These are phyloP conservation scores for Patella pellucida DNA, from an alignment of 2,888 invertebrate species.

Conservation along the genomic window DNA sequence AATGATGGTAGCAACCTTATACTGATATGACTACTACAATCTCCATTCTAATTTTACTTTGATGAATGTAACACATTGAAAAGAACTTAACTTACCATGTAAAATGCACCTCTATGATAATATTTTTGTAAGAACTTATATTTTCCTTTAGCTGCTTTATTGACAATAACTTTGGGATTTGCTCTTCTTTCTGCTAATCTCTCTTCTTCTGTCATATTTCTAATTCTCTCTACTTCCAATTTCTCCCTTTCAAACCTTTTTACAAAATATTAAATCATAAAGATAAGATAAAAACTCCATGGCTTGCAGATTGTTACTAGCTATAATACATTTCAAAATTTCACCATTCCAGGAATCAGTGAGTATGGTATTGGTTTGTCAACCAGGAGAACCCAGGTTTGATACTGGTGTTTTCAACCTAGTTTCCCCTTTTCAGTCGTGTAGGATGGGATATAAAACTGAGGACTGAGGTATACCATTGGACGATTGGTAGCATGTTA, in stretches of 20 bases:
- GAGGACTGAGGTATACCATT: no score
- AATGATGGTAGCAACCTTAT: not conserved
- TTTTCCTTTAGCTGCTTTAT: conserved; percentile 84
- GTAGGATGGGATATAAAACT: no score
- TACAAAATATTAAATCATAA: conserved; percentile 5
- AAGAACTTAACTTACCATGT: conserved; percentile 77
- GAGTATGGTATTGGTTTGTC: no score
- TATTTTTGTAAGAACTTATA: conserved; percentile 99
- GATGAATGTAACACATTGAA: not conserved
- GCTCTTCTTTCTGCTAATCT: conserved; percentile 87
- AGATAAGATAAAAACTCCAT: not conserved
- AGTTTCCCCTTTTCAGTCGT: no score
- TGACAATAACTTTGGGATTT: conserved; percentile 93
- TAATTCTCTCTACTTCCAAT: conserved; percentile 88
- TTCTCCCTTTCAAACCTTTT: conserved; percentile 86
- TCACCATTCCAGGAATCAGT: not conserved
- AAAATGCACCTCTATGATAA: conserved; percentile 99
- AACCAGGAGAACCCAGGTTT: no score
- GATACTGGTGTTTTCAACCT: no score
- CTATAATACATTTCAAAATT: not conserved
- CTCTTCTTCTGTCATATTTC: conserved; percentile 97
- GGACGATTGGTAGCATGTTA: no score
- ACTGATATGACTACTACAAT: not conserved
- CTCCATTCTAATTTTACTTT: not conserved
- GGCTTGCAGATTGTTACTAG: not conserved